These are phyloP conservation scores for Cavia porcellus DNA, from an alignment of 2,113 vertebrate genomes.

Conservation along the genomic window DNA sequence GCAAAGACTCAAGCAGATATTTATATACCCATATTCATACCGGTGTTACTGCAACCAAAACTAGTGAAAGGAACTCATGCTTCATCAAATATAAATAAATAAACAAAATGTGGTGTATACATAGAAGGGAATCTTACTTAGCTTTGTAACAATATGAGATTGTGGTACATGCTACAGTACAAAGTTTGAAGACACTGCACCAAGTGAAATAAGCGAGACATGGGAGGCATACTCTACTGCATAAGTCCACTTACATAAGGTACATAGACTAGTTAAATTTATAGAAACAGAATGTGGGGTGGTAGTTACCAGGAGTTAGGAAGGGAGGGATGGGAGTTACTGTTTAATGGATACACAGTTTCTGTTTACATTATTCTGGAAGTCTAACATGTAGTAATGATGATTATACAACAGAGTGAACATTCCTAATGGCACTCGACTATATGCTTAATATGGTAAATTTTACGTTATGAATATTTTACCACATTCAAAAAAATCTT, in stretches of 20 bases:
- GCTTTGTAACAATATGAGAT: background rate
- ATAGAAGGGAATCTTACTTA: background rate
- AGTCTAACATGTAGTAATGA: background rate
- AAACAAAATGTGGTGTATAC: background rate
- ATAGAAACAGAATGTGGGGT: background rate
- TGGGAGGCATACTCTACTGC: background rate
- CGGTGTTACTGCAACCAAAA: background rate
- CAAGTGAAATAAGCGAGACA: background rate
- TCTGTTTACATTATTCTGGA: background rate
- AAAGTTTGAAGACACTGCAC: background rate
- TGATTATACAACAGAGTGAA: background rate
- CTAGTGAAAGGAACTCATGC: background rate
- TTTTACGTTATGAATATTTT: background rate
- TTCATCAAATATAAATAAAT: background rate
- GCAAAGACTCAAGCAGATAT: background rate
- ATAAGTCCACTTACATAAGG: background rate
- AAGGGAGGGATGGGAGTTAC: background rate
- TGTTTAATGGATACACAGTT: background rate
- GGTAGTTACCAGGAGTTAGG: background rate
- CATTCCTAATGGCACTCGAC: background rate
- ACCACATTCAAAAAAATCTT: constrained; percentile 10
- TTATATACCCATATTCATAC: background rate
- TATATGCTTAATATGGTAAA: background rate
- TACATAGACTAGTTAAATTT: background rate
- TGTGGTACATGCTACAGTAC: background rate